Conservation (phyloP, 2,113 vertebrate species). For the Xenopus borealis region DNA sequence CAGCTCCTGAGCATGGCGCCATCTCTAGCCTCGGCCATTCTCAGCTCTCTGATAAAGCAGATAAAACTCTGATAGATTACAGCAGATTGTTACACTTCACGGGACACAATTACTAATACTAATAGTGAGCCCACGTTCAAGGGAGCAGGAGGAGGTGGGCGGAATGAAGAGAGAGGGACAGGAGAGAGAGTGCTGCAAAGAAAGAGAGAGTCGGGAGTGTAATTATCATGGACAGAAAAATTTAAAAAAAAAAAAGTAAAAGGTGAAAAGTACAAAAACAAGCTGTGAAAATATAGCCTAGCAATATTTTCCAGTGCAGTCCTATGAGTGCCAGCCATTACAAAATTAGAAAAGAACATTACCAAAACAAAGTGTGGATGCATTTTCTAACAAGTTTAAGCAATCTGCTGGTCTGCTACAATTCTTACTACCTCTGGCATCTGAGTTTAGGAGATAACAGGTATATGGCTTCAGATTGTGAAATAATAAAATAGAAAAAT, state of each 20-base stretch:
- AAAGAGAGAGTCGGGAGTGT: constrained; percentile 2
- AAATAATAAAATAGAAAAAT: too few relatives aligned
- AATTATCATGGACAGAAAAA: constrained; percentile 14
- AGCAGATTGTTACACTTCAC: constrained; percentile 89
- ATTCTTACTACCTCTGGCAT: too few relatives aligned
- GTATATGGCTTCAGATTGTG: too few relatives aligned
- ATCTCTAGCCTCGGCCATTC: constrained; percentile 83
- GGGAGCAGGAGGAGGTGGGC: constrained; percentile 4
- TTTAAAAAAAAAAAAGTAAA: background rate
- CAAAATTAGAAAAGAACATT: too few relatives aligned
- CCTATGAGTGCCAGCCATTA: too few relatives aligned
- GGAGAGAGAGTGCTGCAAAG: constrained; percentile 24
- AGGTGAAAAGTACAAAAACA: too few relatives aligned
- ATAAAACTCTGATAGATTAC: constrained; percentile 92
- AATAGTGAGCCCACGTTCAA: constrained; percentile 62
- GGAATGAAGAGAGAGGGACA: background rate
- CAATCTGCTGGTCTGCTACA: too few relatives aligned
- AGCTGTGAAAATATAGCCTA: too few relatives aligned
- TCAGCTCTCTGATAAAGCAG: constrained; percentile 84
- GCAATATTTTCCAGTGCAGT: too few relatives aligned
- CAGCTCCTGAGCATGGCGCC: constrained; percentile 87
- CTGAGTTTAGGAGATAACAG: too few relatives aligned
- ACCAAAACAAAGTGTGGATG: too few relatives aligned
- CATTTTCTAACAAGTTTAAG: too few relatives aligned
- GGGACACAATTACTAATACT: constrained; percentile 74